A percentile compares a stretch with the other conserved stretches of the same genome.
Evolutionary conservation across 1,140 invertebrate genomes (phyloP).

Genomic region (Sycophila sp.): DNA sequence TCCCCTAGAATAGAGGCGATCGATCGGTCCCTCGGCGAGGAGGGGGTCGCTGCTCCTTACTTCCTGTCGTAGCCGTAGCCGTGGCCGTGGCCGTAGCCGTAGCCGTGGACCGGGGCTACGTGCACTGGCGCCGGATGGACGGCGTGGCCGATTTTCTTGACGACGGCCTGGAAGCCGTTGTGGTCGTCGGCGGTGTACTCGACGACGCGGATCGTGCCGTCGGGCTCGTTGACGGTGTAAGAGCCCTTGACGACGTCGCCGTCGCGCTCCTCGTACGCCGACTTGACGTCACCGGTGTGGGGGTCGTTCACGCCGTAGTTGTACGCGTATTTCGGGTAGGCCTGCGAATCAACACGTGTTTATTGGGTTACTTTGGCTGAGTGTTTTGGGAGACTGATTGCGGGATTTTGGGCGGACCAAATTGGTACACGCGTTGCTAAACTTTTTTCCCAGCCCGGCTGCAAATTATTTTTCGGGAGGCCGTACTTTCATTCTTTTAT

Average conservation of each 20-base stretch:
- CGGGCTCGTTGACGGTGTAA: constrained; percentile 63
- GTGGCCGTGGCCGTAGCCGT: constrained; percentile 5
- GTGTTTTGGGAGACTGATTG: too few species aligned
- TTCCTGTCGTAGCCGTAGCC: constrained; percentile 28
- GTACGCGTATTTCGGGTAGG: constrained; percentile 60
- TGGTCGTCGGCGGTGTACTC: constrained; percentile 64
- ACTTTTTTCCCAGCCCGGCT: too few species aligned
- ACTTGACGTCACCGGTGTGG: constrained; percentile 64
- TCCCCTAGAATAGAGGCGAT: too few species aligned
- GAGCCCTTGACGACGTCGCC: constrained; percentile 64
- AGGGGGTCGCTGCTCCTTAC: background rate
- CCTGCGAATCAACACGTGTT: constrained; percentile 37
- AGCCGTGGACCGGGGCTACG: constrained; percentile 37
- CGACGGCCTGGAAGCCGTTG: constrained; percentile 64
- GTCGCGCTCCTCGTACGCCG: constrained; percentile 60
- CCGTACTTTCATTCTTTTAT: too few species aligned
- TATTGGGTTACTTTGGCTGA: background rate
- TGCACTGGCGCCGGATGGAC: constrained; percentile 54
- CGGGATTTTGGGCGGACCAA: background rate
- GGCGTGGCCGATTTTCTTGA: constrained; percentile 60
- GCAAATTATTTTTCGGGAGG: too few species aligned
- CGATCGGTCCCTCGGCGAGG: background rate
- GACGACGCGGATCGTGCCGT: constrained; percentile 62
- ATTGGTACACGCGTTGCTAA: background rate
- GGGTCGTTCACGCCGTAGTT: constrained; percentile 63